Evolutionary conservation across 2,888 invertebrate genomes (phyloP).

Genomic region (Rutpela maculata): DNA sequence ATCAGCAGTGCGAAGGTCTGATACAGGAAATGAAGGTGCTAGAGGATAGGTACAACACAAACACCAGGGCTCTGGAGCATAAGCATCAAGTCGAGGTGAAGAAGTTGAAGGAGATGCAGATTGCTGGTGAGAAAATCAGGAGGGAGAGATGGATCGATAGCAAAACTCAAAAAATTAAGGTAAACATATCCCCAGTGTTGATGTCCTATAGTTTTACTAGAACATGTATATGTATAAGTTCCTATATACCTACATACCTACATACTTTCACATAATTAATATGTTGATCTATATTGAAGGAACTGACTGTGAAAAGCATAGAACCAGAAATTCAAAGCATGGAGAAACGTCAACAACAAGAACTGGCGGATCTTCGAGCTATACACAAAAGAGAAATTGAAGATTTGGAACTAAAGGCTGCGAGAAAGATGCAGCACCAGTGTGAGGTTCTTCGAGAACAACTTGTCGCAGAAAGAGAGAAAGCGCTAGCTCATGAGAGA

Average conservation of each 20-base stretch:
- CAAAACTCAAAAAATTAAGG: conserved; percentile 91
- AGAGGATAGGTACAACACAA: conserved; percentile 80
- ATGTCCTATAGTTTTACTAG: background rate
- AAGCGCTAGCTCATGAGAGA: conserved; percentile 79
- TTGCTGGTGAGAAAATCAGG: conserved; percentile 85
- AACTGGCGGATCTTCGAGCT: conserved; percentile 81
- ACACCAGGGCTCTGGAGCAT: conserved; percentile 83
- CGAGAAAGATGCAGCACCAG: conserved; percentile 79
- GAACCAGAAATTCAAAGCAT: conserved; percentile 89
- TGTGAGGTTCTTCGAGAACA: conserved; percentile 79
- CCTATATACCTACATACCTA: no score
- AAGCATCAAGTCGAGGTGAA: conserved; percentile 85
- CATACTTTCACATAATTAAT: no score
- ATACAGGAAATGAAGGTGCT: conserved; percentile 80
- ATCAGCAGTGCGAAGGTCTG: conserved; percentile 84
- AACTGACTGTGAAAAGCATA: conserved; percentile 90
- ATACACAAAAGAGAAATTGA: conserved; percentile 82
- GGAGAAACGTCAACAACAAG: conserved; percentile 81
- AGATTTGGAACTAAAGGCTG: conserved; percentile 79
- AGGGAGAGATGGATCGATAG: conserved; percentile 88
- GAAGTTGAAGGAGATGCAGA: conserved; percentile 84
- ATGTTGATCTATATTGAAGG: conserved; percentile 72
- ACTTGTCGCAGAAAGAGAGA: conserved; percentile 79
- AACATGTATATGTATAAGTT: no score
- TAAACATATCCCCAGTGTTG: conserved; percentile 63